Evolutionary conservation across 2,113 vertebrate species (phyloP).

Genomic region (Vanacampus margaritifer): DNA sequence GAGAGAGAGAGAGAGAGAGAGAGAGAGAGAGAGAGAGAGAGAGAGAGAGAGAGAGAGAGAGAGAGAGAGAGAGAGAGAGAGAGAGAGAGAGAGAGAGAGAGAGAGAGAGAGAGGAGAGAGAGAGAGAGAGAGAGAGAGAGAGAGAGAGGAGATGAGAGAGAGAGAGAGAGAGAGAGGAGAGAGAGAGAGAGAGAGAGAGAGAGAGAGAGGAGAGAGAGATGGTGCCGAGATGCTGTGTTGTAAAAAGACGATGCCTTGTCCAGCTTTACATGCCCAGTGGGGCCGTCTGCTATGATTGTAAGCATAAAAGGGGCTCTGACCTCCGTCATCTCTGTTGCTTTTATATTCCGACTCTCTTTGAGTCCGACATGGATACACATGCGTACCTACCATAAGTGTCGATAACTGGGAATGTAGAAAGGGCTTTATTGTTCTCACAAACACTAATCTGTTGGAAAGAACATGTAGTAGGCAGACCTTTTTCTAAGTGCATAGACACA

Average conservation of each 20-base stretch:
- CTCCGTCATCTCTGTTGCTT: slow-evolving; percentile 72
- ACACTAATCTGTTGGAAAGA: slow-evolving; percentile 54
- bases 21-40: neutral
- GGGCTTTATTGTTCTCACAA: slow-evolving; percentile 43
- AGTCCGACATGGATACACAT: slow-evolving; percentile 60
- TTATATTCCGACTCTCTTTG: slow-evolving; percentile 65
- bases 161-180: neutral
- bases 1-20: neutral
- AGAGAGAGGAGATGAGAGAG: too few species aligned
- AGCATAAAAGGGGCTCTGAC: slow-evolving; percentile 74
- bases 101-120: too few species aligned
- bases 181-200: neutral
- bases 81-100: neutral
- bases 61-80: neutral
- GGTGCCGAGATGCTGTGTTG: too few species aligned
- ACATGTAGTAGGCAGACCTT: slow-evolving; percentile 41
- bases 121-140: neutral
- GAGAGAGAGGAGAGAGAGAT: too few species aligned
- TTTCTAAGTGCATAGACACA: slow-evolving; percentile 14
- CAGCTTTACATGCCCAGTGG: slow-evolving; percentile 66
- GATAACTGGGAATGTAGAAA: slow-evolving; percentile 56
- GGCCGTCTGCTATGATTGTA: slow-evolving; percentile 66
- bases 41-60: neutral
- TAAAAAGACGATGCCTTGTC: slow-evolving; percentile 69
- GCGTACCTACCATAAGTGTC: slow-evolving; percentile 18